A percentile compares a stretch with the other conserved stretches of the same genome.
Evolutionary conservation across 2,888 invertebrate genomes (phyloP).

Genomic region (Epistrophe eligans): DNA sequence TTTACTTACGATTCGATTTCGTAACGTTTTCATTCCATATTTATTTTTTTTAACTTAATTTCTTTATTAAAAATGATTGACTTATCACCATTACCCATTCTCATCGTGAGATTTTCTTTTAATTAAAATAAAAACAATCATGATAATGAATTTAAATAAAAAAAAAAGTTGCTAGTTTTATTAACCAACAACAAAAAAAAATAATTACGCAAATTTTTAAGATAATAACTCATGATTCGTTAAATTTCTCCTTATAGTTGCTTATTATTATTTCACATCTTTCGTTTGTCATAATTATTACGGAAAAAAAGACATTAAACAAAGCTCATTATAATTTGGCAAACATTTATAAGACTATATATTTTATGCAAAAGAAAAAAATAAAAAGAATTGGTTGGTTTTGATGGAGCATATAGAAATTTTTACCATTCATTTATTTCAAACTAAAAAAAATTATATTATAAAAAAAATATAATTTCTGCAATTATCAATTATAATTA

Average conservation of each 20-base stretch:
- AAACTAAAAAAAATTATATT: too few species aligned
- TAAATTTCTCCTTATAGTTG: constrained; percentile 24
- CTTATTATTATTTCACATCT: constrained; percentile 11
- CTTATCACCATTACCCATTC: background rate
- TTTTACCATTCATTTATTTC: background rate
- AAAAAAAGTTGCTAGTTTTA: background rate
- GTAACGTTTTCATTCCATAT: background rate
- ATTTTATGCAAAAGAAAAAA: background rate
- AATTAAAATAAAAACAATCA: constrained; percentile 15
- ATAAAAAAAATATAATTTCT: too few species aligned
- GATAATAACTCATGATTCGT: constrained; percentile 25
- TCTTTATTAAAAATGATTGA: constrained; percentile 7
- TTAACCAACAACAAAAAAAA: background rate
- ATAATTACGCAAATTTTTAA: constrained; percentile 10
- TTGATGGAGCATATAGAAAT: background rate
- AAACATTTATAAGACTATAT: background rate
- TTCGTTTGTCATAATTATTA: constrained; percentile 6
- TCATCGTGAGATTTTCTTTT: constrained; percentile 7
- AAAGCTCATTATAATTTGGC: constrained; percentile 26
- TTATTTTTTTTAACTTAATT: background rate
- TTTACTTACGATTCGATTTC: background rate
- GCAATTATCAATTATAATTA: too few species aligned
- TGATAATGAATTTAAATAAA: constrained; percentile 1
- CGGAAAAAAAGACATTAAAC: constrained; percentile 14
- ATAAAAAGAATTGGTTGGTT: background rate